phyloP scores from a whole-genome alignment of 2,113 vertebrate genomes.

The Dicerorhinus sumatrensis region DNA sequence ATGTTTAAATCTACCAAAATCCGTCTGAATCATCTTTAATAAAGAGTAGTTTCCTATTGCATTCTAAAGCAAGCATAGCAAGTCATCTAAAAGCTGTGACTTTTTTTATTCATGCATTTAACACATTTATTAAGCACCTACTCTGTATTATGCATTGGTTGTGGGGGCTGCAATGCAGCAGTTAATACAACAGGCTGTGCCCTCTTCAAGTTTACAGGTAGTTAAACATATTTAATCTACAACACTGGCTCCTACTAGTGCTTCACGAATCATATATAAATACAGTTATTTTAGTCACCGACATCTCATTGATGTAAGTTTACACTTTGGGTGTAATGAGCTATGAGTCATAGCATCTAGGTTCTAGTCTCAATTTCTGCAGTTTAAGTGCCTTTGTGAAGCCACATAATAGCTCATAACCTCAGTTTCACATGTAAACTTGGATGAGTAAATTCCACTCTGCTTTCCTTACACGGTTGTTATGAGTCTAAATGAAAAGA shows the following conservation, averaged over 20 bases:
- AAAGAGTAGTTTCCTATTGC: conserved; percentile 54
- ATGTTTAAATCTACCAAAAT: conserved; percentile 63
- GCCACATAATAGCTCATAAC: neutral
- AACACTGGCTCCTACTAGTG: neutral
- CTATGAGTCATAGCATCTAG: neutral
- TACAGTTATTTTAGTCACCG: conserved; percentile 18
- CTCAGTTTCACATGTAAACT: neutral
- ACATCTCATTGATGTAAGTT: conserved; percentile 37
- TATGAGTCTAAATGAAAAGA: neutral
- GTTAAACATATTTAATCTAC: conserved; percentile 40
- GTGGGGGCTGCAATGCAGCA: neutral
- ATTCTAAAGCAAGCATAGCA: conserved; percentile 46
- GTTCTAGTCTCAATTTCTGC: neutral
- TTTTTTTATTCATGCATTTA: conserved; percentile 48
- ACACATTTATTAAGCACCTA: conserved; percentile 59
- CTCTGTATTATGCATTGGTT: neutral
- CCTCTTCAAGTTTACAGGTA: conserved; percentile 25
- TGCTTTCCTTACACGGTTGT: neutral
- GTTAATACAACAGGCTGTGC: neutral
- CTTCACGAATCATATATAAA: neutral
- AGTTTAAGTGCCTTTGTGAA: neutral
- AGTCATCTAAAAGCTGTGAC: neutral
- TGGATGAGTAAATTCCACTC: neutral
- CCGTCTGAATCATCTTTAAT: conserved; percentile 68
- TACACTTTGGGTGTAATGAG: neutral